phyloP scores from a whole-genome alignment of 2,797 vertebrate species.

The Apogon hyalosoma region DNA sequence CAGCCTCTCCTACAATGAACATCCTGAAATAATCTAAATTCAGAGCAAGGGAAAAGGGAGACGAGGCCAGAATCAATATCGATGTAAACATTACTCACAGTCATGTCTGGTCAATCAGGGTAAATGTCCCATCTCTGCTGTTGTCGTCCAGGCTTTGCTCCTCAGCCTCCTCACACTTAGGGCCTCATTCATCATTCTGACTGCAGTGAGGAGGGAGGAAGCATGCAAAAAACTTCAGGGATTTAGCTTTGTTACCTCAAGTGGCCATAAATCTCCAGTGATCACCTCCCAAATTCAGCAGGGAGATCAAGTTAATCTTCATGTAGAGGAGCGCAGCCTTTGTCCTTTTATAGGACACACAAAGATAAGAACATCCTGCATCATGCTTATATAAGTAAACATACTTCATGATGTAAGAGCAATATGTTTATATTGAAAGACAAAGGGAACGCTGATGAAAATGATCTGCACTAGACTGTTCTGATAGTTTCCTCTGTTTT shows the following conservation, averaged over 20 bases:
- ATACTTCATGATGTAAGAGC: background rate
- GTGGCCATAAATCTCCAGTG: slow-evolving; percentile 59
- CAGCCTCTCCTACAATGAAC: slow-evolving; percentile 25
- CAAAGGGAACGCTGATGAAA: background rate
- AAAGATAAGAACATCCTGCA: slow-evolving; percentile 9
- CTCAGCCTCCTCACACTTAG: slow-evolving; percentile 30
- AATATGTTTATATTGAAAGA: background rate
- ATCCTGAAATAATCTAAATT: slow-evolving; percentile 43
- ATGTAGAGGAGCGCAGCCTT: slow-evolving; percentile 8
- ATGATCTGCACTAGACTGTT: background rate
- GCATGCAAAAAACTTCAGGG: slow-evolving; percentile 48
- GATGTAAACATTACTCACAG: slow-evolving; percentile 39
- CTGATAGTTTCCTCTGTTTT: background rate
- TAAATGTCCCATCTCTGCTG: slow-evolving; percentile 46
- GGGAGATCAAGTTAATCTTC: slow-evolving; percentile 37
- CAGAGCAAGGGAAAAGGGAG: slow-evolving; percentile 17
- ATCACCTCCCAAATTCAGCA: slow-evolving; percentile 28
- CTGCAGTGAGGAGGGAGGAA: slow-evolving; percentile 43
- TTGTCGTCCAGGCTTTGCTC: slow-evolving; percentile 31
- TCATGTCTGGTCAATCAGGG: slow-evolving; percentile 44
- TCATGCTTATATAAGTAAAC: slow-evolving; percentile 1
- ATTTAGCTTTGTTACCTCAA: slow-evolving; percentile 60
- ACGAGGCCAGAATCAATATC: slow-evolving; percentile 33
- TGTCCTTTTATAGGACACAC: slow-evolving; percentile 23
- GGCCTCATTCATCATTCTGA: slow-evolving; percentile 72